Evolutionary conservation across 2,113 vertebrate genomes (phyloP).

Genomic region (Podilymbus podiceps): DNA sequence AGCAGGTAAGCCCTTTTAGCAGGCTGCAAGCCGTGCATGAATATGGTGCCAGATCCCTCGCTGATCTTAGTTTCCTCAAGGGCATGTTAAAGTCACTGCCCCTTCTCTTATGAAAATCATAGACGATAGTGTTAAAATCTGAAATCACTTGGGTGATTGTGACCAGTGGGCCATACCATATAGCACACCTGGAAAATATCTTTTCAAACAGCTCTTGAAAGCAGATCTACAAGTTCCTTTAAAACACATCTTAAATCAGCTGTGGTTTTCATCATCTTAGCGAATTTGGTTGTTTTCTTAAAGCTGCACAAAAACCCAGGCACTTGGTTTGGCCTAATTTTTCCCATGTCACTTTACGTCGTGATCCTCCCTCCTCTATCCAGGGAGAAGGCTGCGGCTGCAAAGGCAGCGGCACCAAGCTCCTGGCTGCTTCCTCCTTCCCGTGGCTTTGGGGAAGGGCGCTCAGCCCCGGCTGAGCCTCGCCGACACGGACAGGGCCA

Average conservation of each 20-base stretch:
- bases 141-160: neutral
- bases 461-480: neutral
- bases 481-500: accelerated
- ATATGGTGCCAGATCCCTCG: neutral
- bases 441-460: accelerated
- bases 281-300: neutral
- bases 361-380: neutral
- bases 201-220: neutral
- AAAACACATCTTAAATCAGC: neutral
- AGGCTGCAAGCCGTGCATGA: neutral
- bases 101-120: neutral
- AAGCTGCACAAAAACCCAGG: neutral
- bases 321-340: neutral
- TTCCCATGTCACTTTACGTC: neutral
- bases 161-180: neutral
- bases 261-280: neutral
- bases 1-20: neutral
- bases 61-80: slow-evolving; percentile 23
- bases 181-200: neutral
- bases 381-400: neutral
- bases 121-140: neutral
- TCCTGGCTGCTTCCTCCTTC: neutral
- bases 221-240: neutral
- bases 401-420: neutral
- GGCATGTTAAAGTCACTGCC: neutral